Percentiles rank a stretch among this genome's conserved stretches.
These are phyloP conservation scores for Heterodera filipjevi DNA, from an alignment of 2,888 invertebrate genomes.

Conservation along the genomic window DNA sequence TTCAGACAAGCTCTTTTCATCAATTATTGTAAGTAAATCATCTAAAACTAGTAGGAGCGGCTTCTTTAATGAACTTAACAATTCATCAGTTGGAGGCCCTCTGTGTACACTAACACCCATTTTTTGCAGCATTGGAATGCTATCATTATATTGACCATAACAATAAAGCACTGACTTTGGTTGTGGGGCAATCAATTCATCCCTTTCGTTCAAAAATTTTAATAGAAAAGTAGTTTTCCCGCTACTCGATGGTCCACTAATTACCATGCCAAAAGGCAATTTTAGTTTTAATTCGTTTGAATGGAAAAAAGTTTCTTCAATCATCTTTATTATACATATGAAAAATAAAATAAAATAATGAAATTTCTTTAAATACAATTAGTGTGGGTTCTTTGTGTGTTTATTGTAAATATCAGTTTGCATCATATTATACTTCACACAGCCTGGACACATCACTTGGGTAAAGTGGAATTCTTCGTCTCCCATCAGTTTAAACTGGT, in stretches of 20 bases:
- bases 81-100: constrained; percentile 24
- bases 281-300: neutral
- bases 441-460: neutral
- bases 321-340: neutral
- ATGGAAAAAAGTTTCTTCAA: neutral
- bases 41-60: constrained; percentile 26
- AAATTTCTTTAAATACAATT: neutral
- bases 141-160: neutral
- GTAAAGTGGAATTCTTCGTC: neutral
- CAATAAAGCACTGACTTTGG: neutral
- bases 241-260: neutral
- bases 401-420: neutral
- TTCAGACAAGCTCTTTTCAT: constrained; percentile 19
- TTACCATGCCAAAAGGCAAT: neutral
- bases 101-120: neutral
- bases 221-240: neutral
- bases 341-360: no score
- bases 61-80: neutral
- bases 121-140: neutral
- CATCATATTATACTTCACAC: neutral
- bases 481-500: neutral
- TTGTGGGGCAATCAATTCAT: neutral
- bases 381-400: neutral
- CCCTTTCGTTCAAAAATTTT: neutral
- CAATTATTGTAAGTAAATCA: constrained; percentile 24